Conservation (phyloP, 1,140 invertebrate genomes). For the Zaprionus ornatus region DNA sequence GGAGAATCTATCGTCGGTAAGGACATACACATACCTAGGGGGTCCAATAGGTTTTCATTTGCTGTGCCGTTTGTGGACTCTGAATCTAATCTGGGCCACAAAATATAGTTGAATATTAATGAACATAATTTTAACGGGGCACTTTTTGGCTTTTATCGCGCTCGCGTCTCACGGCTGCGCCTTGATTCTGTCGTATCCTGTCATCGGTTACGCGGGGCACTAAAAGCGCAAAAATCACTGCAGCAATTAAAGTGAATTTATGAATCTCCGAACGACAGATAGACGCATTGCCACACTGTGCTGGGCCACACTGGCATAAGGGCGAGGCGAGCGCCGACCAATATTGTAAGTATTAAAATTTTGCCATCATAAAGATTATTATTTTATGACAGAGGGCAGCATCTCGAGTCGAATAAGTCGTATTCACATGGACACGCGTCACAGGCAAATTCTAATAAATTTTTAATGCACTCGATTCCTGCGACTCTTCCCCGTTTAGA, state of each 20-base stretch:
- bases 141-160: constrained; percentile 65
- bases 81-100: constrained; percentile 51
- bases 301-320: constrained; percentile 24
- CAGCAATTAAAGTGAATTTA: constrained; percentile 81
- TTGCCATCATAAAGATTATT: constrained; percentile 82
- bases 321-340: constrained; percentile 32
- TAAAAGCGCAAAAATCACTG: constrained; percentile 69
- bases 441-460: constrained; percentile 80
- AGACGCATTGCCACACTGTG: constrained; percentile 34
- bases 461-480: constrained; percentile 75
- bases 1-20: background rate
- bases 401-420: constrained; percentile 33
- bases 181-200: constrained; percentile 4
- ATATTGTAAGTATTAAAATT: constrained; percentile 76
- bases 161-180: constrained; percentile 51
- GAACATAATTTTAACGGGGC: constrained; percentile 68
- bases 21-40: background rate
- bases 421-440: constrained; percentile 63
- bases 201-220: constrained; percentile 23
- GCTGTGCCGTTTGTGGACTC: constrained; percentile 14
- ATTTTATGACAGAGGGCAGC: constrained; percentile 64
- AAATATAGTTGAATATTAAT: constrained; percentile 79
- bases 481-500: constrained; percentile 46
- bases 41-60: background rate
- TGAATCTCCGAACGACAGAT: constrained; percentile 69